Evolutionary conservation across 2,888 invertebrate genomes (phyloP).

Genomic region (Blastobasis adustella): DNA sequence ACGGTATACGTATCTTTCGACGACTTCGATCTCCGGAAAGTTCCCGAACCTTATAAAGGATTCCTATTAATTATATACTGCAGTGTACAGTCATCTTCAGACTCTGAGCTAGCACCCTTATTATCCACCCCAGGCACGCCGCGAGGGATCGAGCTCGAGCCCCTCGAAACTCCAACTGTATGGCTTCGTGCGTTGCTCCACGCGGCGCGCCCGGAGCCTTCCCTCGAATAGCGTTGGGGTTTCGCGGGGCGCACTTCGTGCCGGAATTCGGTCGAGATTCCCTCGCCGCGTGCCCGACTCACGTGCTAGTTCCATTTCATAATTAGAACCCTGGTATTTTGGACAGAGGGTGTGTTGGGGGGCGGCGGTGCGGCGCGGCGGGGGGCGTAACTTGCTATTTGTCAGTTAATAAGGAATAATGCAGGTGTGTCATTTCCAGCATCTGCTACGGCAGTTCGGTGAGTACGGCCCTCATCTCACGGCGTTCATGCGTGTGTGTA

Average conservation of each 20-base stretch:
- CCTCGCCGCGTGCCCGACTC: slow-evolving; percentile 6
- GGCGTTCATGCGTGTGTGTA: no score
- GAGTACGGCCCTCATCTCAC: slow-evolving; percentile 33
- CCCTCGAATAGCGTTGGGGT: no score
- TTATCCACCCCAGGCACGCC: slow-evolving; percentile 18
- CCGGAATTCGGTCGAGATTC: neutral
- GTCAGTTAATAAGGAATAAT: slow-evolving; percentile 61
- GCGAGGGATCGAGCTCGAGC: neutral
- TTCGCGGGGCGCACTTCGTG: no score
- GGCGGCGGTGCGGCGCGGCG: slow-evolving; percentile 43
- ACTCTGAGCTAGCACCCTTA: slow-evolving; percentile 24
- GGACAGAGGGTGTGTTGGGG: slow-evolving; percentile 69
- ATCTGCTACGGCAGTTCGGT: slow-evolving; percentile 72
- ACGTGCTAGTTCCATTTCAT: slow-evolving; percentile 48
- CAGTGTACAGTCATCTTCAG: slow-evolving; percentile 7
- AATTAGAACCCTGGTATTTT: slow-evolving; percentile 63
- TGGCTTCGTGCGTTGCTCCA: no score
- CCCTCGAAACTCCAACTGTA: neutral
- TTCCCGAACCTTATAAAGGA: no score
- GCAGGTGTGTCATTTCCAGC: slow-evolving; percentile 77
- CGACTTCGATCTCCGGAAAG: no score
- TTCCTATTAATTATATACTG: neutral
- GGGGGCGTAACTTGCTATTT: slow-evolving; percentile 52
- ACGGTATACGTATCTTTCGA: no score
- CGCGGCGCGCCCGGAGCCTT: no score